Percentiles rank a stretch among this genome's conserved stretches.
phyloP scores from a whole-genome alignment of 1,140 invertebrate genomes.

The Pomacea maculata region DNA sequence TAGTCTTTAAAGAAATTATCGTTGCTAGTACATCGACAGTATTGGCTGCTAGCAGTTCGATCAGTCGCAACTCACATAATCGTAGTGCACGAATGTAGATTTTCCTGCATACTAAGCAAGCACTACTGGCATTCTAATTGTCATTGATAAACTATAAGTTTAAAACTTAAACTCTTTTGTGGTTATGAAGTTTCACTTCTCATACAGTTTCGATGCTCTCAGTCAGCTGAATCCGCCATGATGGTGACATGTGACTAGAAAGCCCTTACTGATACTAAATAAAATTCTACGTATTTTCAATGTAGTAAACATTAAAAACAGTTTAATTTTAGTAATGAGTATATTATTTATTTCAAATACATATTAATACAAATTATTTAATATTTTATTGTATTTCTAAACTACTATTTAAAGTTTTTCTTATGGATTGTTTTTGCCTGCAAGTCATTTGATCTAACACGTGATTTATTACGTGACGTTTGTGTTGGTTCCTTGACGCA shows the following conservation, averaged over 20 bases:
- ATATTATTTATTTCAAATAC: not conserved
- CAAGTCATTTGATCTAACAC: conserved; percentile 18
- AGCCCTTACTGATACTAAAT: conserved; percentile 1
- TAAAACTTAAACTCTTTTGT: too few species aligned
- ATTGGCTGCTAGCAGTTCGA: too few species aligned
- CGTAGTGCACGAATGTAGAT: too few species aligned
- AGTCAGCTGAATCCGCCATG: conserved; percentile 22
- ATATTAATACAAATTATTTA: not conserved
- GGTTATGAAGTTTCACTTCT: too few species aligned
- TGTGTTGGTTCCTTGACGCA: conserved; percentile 61
- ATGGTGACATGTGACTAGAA: conserved; percentile 15
- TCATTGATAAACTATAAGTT: too few species aligned
- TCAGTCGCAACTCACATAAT: too few species aligned
- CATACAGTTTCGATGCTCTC: not conserved
- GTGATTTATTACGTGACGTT: conserved; percentile 43
- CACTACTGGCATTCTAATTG: too few species aligned
- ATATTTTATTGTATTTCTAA: not conserved
- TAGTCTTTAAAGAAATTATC: too few species aligned
- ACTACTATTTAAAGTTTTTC: not conserved
- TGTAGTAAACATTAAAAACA: not conserved
- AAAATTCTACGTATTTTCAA: not conserved
- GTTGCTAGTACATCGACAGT: too few species aligned
- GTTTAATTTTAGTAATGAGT: not conserved
- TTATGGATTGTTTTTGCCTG: not conserved
- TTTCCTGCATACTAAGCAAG: too few species aligned